Percentiles rank a stretch among this genome's conserved stretches.
Conservation (phyloP, 2,113 vertebrate genomes). For the Gymnogyps californianus region DNA sequence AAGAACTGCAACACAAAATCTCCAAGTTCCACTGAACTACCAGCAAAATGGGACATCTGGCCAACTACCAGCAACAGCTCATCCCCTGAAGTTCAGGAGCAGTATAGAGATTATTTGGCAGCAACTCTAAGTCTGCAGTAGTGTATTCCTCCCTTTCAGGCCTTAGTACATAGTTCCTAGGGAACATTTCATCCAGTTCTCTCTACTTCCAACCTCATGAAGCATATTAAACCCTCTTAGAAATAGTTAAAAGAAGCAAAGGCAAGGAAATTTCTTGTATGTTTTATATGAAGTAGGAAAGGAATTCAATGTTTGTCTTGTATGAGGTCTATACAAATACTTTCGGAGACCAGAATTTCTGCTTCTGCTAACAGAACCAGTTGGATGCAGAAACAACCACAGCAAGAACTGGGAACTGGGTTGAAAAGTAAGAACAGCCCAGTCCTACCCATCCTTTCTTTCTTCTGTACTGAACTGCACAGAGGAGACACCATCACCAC, state of each 20-base stretch:
- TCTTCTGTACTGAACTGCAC: background rate
- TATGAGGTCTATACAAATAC: background rate
- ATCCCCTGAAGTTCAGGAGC: background rate
- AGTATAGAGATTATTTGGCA: background rate
- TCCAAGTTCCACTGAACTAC: background rate
- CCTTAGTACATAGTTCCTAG: background rate
- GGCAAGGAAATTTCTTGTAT: background rate
- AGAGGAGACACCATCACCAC: background rate
- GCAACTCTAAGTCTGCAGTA: background rate
- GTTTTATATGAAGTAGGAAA: background rate
- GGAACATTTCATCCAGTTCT: background rate
- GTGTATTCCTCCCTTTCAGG: background rate
- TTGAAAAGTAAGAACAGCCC: background rate
- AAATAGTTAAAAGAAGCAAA: background rate
- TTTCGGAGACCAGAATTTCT: constrained; percentile 3
- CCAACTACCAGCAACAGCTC: background rate
- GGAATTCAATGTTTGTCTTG: background rate
- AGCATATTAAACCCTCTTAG: background rate
- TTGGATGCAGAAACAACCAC: background rate
- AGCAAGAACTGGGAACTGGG: background rate
- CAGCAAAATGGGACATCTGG: background rate
- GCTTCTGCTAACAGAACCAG: background rate
- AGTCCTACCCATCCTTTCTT: background rate
- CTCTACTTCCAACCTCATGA: background rate
- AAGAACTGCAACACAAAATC: background rate